phyloP scores from a whole-genome alignment of 2,888 invertebrate genomes.

The Diarsia brunnea region DNA sequence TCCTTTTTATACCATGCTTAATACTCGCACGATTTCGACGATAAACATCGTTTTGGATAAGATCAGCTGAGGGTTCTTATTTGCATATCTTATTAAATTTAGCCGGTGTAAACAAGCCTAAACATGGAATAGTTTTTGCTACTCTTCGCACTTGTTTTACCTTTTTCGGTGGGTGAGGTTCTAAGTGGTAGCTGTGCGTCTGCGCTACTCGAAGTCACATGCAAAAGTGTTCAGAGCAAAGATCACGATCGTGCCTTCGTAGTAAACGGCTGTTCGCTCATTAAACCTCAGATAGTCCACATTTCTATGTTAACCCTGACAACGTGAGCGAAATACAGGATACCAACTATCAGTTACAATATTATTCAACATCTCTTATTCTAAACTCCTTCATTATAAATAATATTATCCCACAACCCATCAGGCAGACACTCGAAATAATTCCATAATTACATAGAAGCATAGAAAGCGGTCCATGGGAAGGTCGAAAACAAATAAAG shows the following conservation, averaged over 20 bases:
- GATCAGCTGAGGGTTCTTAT: constrained; percentile 71
- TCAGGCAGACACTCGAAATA: constrained; percentile 56
- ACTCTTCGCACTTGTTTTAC: constrained; percentile 42
- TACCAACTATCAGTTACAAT: constrained; percentile 32
- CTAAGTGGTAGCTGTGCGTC: constrained; percentile 19
- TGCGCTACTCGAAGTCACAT: constrained; percentile 25
- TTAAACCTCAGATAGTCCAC: constrained; percentile 53
- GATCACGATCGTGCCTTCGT: constrained; percentile 55
- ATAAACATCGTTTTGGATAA: constrained; percentile 78
- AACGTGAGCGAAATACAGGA: constrained; percentile 42
- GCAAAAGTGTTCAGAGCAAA: constrained; percentile 56
- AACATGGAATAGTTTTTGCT: constrained; percentile 58
- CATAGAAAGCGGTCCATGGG: constrained; percentile 78
- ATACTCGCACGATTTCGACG: constrained; percentile 81
- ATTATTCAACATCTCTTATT: constrained; percentile 14
- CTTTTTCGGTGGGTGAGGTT: constrained; percentile 27
- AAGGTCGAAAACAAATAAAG: constrained; percentile 78
- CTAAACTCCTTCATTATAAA: constrained; percentile 31
- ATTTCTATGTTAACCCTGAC: constrained; percentile 44
- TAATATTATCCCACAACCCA: constrained; percentile 52
- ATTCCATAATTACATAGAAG: constrained; percentile 68
- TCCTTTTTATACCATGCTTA: constrained; percentile 81
- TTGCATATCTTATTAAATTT: constrained; percentile 72
- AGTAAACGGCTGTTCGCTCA: constrained; percentile 43
- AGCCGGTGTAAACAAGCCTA: constrained; percentile 48